Conservation (phyloP, 1,140 invertebrate genomes). For the Drosophila sulfurigaster region DNA sequence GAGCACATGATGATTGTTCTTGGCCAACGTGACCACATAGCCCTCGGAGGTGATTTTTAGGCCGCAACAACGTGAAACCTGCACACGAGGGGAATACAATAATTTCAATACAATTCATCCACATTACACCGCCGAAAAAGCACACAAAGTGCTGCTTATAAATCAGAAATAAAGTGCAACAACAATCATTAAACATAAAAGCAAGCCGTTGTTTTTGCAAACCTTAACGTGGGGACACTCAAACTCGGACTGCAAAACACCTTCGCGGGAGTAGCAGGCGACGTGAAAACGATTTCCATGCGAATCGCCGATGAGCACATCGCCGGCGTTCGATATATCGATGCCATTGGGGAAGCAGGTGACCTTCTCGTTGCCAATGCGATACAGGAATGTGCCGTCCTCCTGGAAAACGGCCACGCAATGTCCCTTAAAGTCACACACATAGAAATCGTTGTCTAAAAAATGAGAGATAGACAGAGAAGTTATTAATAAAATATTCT, state of each 20-base stretch:
- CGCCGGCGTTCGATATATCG: conserved; percentile 97
- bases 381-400: conserved; percentile 94
- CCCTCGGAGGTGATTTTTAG: conserved; percentile 98
- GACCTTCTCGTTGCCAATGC: conserved; percentile 97
- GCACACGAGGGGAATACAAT: conserved; percentile 43
- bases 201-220: conserved; percentile 54
- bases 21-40: conserved; percentile 97
- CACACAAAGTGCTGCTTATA: too few relatives aligned
- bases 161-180: too few relatives aligned
- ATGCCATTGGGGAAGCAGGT: conserved; percentile 99
- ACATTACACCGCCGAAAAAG: too few relatives aligned
- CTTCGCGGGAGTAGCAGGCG: conserved; percentile 95
- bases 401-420: conserved; percentile 98
- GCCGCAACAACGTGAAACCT: conserved; percentile 98
- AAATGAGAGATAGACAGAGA: not conserved
- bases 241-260: conserved; percentile 95
- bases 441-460: conserved; percentile 96
- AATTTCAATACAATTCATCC: conserved; percentile 7
- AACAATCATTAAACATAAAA: not conserved
- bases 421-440: conserved; percentile 99
- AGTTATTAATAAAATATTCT: not conserved
- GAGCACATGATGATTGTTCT: conserved; percentile 99
- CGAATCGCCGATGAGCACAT: conserved; percentile 98
- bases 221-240: conserved; percentile 98
- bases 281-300: conserved; percentile 99